These are phyloP conservation scores for Phodopus roborovskii DNA, from an alignment of 2,113 vertebrate genomes.

Conservation along the genomic window DNA sequence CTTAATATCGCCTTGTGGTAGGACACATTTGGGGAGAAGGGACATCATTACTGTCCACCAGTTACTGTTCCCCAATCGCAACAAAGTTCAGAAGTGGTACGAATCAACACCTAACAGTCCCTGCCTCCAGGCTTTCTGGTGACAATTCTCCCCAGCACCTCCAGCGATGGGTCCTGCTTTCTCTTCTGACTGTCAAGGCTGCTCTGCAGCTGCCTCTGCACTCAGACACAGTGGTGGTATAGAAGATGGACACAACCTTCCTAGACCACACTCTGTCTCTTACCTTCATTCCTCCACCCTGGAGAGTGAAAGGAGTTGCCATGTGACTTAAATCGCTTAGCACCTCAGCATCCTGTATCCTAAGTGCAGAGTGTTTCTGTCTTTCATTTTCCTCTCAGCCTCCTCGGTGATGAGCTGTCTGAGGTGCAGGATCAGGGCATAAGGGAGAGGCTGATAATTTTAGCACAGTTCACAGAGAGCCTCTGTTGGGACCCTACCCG, in stretches of 20 bases:
- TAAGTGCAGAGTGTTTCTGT: not conserved
- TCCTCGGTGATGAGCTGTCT: not conserved
- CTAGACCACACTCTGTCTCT: fast-evolving
- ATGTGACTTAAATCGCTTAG: too few relatives aligned
- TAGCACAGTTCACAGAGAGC: fast-evolving
- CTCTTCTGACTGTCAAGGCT: too few relatives aligned
- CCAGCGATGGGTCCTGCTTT: not conserved
- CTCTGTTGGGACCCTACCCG: not conserved
- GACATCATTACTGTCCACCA: not conserved
- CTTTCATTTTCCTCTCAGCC: not conserved
- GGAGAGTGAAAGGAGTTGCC: not conserved
- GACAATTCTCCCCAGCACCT: not conserved
- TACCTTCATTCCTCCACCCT: not conserved
- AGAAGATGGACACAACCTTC: fast-evolving
- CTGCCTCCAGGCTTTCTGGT: not conserved
- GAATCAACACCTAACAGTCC: too few relatives aligned
- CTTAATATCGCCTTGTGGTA: not conserved
- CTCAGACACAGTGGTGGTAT: fast-evolving
- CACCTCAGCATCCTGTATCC: fast-evolving
- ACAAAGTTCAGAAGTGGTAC: not conserved
- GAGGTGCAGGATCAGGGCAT: not conserved
- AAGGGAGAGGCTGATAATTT: not conserved
- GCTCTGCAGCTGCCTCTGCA: not conserved
- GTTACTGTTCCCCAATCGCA: not conserved
- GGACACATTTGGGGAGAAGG: not conserved